Evolutionary conservation across 2,797 vertebrate genomes (phyloP), one percentile per base, ranked within the genome.

Genomic region (Poecilia wingei): DNA sequence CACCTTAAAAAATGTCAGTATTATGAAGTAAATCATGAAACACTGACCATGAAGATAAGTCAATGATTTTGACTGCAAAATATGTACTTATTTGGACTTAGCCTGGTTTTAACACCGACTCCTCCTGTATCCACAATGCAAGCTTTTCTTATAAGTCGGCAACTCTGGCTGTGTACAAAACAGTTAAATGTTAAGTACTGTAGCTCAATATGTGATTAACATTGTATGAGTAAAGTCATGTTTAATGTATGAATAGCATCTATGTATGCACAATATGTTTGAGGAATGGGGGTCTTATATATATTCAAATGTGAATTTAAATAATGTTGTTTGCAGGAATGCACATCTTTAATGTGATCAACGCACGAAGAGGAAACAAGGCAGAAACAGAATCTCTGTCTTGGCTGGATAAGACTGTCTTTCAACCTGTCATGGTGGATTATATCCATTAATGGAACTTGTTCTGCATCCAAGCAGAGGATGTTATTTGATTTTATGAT

Each of bases 371-470:
- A 64, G 61, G 33, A 64, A 36, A 18, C 61, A 36, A 9, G 36
- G 36, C 18, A 39, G 64, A 39, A 66, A 66, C 64, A 66, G 64
- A 22, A 66, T 41, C 2, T 39, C 8, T 69, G 22, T 43, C 8
- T 69, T 13, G 9, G 66, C 10, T 41, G 39, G 5, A 69, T n/a
- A 45, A 16, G 68, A 4, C 41, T 70, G 41, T 70, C 68, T 70
- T 36, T 36, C 43, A 47, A 43, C 47, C 76, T 71, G 68, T 22
- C 49, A 81, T 80, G 51, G 51, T 69, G 36, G 31, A 74, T 70
- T 70, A 70, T n/a, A 16, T 43, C 68, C 25, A 45, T 43, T 70
- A 70, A 70, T 45, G 25, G 41, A 70, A 45, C 68, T 36, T 39
- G 46, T 76, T 76, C 45, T n/a, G 36, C 31, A 41, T 69, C 61